These are phyloP conservation scores for Gambusia holbrooki DNA, from an alignment of 2,113 vertebrate species.

Conservation along the genomic window DNA sequence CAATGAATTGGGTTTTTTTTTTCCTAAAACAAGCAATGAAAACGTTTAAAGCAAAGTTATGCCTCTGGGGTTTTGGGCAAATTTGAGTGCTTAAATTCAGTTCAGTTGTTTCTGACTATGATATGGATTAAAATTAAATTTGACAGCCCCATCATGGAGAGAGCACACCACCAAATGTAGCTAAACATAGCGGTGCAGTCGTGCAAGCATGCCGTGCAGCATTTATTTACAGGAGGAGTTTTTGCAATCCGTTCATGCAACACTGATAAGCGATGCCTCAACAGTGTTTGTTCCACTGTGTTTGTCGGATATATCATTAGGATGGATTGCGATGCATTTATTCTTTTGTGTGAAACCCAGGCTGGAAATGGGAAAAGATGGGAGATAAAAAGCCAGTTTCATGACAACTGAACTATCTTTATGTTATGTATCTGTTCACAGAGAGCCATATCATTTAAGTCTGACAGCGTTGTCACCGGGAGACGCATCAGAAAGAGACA, in stretches of 20 bases:
- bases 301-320: conserved; percentile 29
- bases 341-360: not conserved
- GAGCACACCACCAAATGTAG: conserved; percentile 26
- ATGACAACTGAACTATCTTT: conserved; percentile 38
- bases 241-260: conserved; percentile 19
- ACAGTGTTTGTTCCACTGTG: conserved; percentile 9
- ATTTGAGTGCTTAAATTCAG: conserved; percentile 24
- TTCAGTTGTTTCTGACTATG: conserved; percentile 28
- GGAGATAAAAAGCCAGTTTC: conserved; percentile 47
- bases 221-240: conserved; percentile 26
- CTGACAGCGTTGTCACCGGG: conserved; percentile 39
- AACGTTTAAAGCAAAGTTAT: conserved; percentile 48
- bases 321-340: conserved; percentile 35
- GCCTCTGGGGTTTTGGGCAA: conserved; percentile 30
- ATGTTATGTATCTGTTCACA: conserved; percentile 35
- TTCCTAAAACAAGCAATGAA: conserved; percentile 25
- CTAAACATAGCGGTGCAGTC: not conserved
- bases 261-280: conserved; percentile 15
- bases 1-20: conserved; percentile 55
- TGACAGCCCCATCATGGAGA: conserved; percentile 28
- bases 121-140: conserved; percentile 31
- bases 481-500: conserved; percentile 36
- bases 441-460: conserved; percentile 31
- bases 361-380: conserved; percentile 35
- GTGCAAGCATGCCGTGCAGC: not conserved